Evolutionary conservation across 2,797 vertebrate species (phyloP), one percentile per base, ranked within the genome.

Genomic region (Pantherophis alleghaniensis): DNA sequence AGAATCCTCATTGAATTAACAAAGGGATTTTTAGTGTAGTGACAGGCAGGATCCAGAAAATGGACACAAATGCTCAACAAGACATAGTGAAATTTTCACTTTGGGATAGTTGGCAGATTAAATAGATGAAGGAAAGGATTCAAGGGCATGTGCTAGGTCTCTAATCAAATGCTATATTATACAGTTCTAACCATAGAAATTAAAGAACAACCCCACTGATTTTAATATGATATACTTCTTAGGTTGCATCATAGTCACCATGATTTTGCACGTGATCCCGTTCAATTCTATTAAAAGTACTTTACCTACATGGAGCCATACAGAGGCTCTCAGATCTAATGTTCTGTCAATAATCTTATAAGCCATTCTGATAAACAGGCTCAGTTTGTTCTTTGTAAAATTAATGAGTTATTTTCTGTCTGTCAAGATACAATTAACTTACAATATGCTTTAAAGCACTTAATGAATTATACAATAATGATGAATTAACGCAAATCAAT

Each of bases 321-420:
- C 57, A 60, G n/a, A 63, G 32, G 24, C 89, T 89, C 12, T 60
- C 57, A 61, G 69, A 57, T 37, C n/a, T 83, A 51, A 53, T 5
- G 56, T 55, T 83, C 66, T 55, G 42, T 89, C 47, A 89, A 83
- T 93, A 91, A 79, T n/a, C 90, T 95, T 94, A 89, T 87, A 93
- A 94, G 93, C 91, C 94, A 97, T 91, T 96, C 95, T 96, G 57
- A 94, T 95, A 94, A 91, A 90, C 93, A 92, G 93, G 93, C 37
- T 60, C 95, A 93, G 74, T 91, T 97, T 96, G 91, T 92, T 94
- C 92, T 93, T 91, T 61, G 20, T 94, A 96, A 96, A 96, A 96
- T 93, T 96, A 93, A 87, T 95, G 91, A 96, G 94, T 90, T 92
- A 56, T 95, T 96, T 96, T 94, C 32, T 87, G 24, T 91, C 7